Conservation (phyloP, 1,140 invertebrate genomes). For the Euwallacea similis region DNA sequence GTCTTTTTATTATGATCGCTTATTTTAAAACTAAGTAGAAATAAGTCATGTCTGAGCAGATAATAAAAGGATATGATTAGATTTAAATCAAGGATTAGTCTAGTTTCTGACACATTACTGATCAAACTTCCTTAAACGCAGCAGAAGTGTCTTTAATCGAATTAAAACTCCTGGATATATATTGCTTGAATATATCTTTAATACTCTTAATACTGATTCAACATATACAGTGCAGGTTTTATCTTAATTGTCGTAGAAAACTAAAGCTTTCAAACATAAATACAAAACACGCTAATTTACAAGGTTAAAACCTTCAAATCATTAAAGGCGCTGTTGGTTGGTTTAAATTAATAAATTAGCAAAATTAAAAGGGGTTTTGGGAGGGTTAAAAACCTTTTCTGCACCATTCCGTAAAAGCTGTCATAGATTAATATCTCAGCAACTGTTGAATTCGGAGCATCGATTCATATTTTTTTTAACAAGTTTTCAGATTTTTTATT, state of each 20-base stretch:
- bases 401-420: too few species aligned
- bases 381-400: too few species aligned
- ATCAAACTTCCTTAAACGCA: too few species aligned
- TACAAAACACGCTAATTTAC: constrained; percentile 45
- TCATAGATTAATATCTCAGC: too few species aligned
- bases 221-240: constrained; percentile 49
- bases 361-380: too few species aligned
- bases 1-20: constrained; percentile 33
- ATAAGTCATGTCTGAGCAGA: constrained; percentile 26
- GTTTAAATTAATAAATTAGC: too few species aligned
- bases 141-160: too few species aligned
- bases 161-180: background rate
- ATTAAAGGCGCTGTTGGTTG: too few species aligned
- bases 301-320: constrained; percentile 11
- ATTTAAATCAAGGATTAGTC: constrained; percentile 1
- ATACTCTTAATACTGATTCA: constrained; percentile 48
- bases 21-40: constrained; percentile 35
- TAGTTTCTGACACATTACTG: background rate
- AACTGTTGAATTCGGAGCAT: too few species aligned
- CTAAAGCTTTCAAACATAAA: constrained; percentile 47
- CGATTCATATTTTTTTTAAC: too few species aligned
- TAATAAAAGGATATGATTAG: constrained; percentile 23
- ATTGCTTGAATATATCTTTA: constrained; percentile 41
- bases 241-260: constrained; percentile 45
- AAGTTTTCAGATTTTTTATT: too few species aligned